A percentile compares a stretch with the other conserved stretches of the same genome.
Conservation (phyloP, 2,888 invertebrate species). For the Drosophila prostipennis region DNA sequence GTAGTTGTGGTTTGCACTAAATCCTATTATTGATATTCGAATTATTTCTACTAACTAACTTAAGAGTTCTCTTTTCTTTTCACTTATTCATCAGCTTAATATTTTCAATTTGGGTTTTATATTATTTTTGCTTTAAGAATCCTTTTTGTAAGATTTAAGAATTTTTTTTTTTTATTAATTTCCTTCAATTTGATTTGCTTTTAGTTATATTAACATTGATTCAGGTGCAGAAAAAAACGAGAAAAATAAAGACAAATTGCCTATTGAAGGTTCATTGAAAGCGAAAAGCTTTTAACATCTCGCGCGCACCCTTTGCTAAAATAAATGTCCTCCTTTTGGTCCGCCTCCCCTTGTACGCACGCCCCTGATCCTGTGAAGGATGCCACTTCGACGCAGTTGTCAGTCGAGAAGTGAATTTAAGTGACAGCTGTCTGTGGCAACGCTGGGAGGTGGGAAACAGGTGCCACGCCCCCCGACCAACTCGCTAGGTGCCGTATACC, state of each 20-base stretch:
- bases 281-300: conserved; percentile 49
- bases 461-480: conserved; percentile 6
- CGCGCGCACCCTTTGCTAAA: conserved; percentile 6
- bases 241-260: background rate
- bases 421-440: conserved; percentile 51
- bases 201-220: conserved; percentile 2
- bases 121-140: background rate
- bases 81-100: background rate
- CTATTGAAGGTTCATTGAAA: conserved; percentile 30
- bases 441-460: background rate
- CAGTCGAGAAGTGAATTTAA: conserved; percentile 44
- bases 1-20: background rate
- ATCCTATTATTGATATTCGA: background rate
- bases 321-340: too few species aligned
- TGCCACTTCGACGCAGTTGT: conserved; percentile 44
- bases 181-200: background rate
- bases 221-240: conserved; percentile 1
- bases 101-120: background rate
- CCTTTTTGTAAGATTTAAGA: background rate
- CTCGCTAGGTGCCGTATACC: background rate
- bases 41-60: too few species aligned
- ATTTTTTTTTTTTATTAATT: background rate
- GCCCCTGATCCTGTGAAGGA: conserved; percentile 2
- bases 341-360: background rate
- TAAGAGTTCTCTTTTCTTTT: too few species aligned